Evolutionary conservation across 2,888 invertebrate species (phyloP).

Genomic region (Pegoplata infirma): DNA sequence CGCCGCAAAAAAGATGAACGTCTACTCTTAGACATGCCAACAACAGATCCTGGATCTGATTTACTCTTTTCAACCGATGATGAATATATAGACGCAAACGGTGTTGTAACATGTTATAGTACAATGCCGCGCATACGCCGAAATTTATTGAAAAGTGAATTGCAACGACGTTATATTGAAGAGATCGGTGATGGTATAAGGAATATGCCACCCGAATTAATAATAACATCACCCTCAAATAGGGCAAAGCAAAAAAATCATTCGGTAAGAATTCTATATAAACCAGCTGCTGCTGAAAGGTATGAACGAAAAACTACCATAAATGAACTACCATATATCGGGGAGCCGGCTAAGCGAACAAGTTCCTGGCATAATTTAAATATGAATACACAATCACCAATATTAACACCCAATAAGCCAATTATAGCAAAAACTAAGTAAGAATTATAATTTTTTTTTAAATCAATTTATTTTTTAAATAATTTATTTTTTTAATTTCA

Average conservation of each 20-base stretch:
- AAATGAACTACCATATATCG: conserved; percentile 68
- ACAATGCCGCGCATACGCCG: conserved; percentile 71
- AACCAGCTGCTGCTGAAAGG: conserved; percentile 27
- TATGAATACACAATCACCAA: conserved; percentile 5
- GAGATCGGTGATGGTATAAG: conserved; percentile 70
- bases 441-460: not conserved
- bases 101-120: conserved; percentile 42
- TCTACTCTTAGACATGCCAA: conserved; percentile 79
- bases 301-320: conserved; percentile 53
- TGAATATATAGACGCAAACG: conserved; percentile 73
- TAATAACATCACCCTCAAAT: conserved; percentile 76
- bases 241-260: conserved; percentile 65
- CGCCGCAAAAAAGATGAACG: conserved; percentile 71
- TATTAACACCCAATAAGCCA: conserved; percentile 49
- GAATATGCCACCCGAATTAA: conserved; percentile 78
- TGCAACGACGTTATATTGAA: conserved; percentile 74
- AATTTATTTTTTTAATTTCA: conserved; percentile 8
- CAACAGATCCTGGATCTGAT: conserved; percentile 84
- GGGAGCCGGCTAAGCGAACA: conserved; percentile 68
- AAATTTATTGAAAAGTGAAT: conserved; percentile 74
- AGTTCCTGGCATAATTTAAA: conserved; percentile 77
- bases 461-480: not conserved
- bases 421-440: conserved; percentile 68
- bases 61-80: conserved; percentile 81
- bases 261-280: conserved; percentile 11